These are phyloP conservation scores for Ethmia dodecea DNA, from an alignment of 2,888 invertebrate genomes.

Conservation along the genomic window DNA sequence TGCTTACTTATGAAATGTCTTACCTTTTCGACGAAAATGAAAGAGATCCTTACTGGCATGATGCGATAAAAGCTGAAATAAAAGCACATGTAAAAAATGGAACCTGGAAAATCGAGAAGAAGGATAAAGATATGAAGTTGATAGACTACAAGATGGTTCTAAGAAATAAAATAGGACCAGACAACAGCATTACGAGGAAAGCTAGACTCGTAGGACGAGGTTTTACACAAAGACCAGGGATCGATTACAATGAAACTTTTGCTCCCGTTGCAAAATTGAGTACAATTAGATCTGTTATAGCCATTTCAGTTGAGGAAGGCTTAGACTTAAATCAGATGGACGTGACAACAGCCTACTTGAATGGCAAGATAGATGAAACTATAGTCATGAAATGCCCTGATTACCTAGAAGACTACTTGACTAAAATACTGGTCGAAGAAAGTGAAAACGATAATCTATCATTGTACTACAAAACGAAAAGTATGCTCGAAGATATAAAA, in stretches of 20 bases:
- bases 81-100: slow-evolving; percentile 1
- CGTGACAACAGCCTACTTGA: slow-evolving; percentile 20
- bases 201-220: neutral
- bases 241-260: neutral
- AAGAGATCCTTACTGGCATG: neutral
- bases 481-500: too few species aligned
- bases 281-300: neutral
- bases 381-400: slow-evolving; percentile 1
- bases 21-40: too few species aligned
- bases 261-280: neutral
- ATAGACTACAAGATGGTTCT: neutral
- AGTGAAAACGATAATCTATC: too few species aligned
- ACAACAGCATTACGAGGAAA: neutral
- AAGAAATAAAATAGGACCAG: neutral
- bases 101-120: neutral
- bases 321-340: neutral
- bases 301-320: neutral
- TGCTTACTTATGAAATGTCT: too few species aligned
- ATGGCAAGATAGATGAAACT: slow-evolving; percentile 15
- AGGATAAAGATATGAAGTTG: neutral
- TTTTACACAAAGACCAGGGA: neutral
- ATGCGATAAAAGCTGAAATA: neutral
- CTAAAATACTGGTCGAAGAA: too few species aligned
- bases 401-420: too few species aligned
- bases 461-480: too few species aligned